Conservation (phyloP, 2,888 invertebrate species). For the Chalcosyrphus nemorum region DNA sequence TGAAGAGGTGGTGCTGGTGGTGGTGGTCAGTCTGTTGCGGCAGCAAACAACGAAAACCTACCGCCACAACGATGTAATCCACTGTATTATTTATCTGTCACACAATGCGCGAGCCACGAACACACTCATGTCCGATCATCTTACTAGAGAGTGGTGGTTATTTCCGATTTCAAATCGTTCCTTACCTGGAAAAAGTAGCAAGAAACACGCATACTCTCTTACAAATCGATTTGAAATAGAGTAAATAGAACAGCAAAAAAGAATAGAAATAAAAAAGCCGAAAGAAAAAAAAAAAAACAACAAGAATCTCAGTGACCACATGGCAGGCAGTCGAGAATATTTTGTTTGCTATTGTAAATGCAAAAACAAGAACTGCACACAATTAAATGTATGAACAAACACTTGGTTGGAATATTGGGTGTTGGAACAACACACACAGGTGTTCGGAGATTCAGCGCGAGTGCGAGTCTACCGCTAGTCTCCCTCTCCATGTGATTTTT, state of each 20-base stretch:
- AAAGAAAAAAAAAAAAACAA: constrained; percentile 25
- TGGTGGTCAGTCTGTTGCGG: no score
- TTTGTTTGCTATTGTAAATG: constrained; percentile 20
- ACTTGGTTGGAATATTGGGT: constrained; percentile 23
- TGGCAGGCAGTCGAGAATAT: constrained; percentile 51
- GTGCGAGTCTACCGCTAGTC: no score
- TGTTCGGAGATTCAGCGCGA: constrained; percentile 10
- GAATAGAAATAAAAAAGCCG: constrained; percentile 24
- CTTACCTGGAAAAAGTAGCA: constrained; percentile 54
- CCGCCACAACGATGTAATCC: constrained; percentile 42
- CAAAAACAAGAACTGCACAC: constrained; percentile 43
- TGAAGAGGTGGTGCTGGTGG: not conserved
- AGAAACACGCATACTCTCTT: not conserved
- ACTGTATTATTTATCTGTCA: constrained; percentile 54
- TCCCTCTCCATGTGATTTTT: constrained; percentile 7
- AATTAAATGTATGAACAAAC: constrained; percentile 49
- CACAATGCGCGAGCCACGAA: constrained; percentile 47
- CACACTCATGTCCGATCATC: constrained; percentile 34
- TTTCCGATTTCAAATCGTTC: constrained; percentile 67
- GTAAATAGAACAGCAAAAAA: constrained; percentile 57
- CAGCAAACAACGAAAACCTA: constrained; percentile 21
- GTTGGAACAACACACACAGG: constrained; percentile 57
- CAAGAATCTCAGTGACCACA: constrained; percentile 50
- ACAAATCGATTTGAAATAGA: constrained; percentile 12
- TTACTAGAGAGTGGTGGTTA: constrained; percentile 34